Conservation (phyloP, 2,797 vertebrate species). For the Erethizon dorsatum region DNA sequence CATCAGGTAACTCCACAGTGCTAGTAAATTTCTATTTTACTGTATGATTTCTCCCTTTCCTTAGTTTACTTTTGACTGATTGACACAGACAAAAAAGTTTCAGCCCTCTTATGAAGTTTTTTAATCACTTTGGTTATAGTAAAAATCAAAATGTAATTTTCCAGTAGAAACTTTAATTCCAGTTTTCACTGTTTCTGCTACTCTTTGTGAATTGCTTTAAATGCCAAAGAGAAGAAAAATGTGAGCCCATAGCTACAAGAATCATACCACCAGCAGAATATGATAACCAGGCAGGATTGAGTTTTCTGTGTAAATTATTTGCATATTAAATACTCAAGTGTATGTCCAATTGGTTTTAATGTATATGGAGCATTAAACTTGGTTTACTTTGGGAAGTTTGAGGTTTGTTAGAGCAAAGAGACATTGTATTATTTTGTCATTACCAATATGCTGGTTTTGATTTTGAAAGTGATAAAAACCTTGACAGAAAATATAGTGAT, state of each 20-base stretch:
- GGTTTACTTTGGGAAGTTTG: slow-evolving; percentile 13
- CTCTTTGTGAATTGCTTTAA: background rate
- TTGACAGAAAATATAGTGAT: slow-evolving; percentile 39
- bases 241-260: background rate
- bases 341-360: background rate
- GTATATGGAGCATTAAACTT: background rate
- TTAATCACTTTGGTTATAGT: background rate
- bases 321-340: background rate
- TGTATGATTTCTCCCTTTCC: background rate
- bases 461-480: background rate
- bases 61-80: slow-evolving; percentile 28
- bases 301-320: background rate
- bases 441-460: slow-evolving; percentile 65
- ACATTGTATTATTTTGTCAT: background rate
- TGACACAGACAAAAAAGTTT: slow-evolving; percentile 1
- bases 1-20: background rate
- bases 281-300: background rate
- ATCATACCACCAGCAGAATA: background rate
- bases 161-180: background rate
- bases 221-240: slow-evolving; percentile 47
- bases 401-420: slow-evolving; percentile 38
- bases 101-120: background rate
- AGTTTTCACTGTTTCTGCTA: background rate
- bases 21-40: slow-evolving; percentile 57
- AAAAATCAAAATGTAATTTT: background rate